phyloP scores from a whole-genome alignment of 2,888 invertebrate species.

The Silvanus unidentatus region DNA sequence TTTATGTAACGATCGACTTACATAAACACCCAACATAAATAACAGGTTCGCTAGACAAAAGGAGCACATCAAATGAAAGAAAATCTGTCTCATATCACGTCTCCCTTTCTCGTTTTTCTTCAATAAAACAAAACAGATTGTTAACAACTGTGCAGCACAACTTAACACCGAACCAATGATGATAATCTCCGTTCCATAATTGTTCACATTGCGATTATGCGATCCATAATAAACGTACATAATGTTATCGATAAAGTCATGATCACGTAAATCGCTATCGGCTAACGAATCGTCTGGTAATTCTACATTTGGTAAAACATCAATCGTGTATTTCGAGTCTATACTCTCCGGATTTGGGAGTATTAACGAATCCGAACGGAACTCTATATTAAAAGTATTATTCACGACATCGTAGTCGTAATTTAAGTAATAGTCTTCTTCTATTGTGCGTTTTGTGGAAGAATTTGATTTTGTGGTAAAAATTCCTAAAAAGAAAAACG shows the following conservation, averaged over 20 bases:
- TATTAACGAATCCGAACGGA: conserved; percentile 39
- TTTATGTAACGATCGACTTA: conserved; percentile 38
- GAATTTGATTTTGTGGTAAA: background rate
- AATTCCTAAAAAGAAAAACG: background rate
- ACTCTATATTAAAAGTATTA: conserved; percentile 29
- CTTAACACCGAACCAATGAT: conserved; percentile 49
- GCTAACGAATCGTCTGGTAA: conserved; percentile 59
- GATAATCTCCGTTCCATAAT: conserved; percentile 50
- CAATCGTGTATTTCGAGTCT: conserved; percentile 43
- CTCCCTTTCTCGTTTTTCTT: conserved; percentile 39
- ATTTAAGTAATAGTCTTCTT: conserved; percentile 42
- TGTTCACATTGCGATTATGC: conserved; percentile 49
- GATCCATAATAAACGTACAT: conserved; percentile 65
- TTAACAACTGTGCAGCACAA: conserved; percentile 49
- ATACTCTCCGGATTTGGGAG: conserved; percentile 41
- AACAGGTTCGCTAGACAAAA: conserved; percentile 56
- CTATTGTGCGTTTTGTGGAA: conserved; percentile 12
- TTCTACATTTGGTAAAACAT: conserved; percentile 49
- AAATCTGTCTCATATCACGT: conserved; percentile 49
- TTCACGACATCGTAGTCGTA: conserved; percentile 43
- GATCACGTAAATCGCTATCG: conserved; percentile 61
- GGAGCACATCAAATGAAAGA: conserved; percentile 58
- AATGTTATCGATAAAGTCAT: conserved; percentile 66
- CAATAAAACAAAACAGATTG: conserved; percentile 45
- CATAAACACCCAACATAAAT: conserved; percentile 62